Percentiles rank a stretch among this genome's conserved stretches.
phyloP scores from a whole-genome alignment of 2,888 invertebrate species.

The Lymantria dispar region DNA sequence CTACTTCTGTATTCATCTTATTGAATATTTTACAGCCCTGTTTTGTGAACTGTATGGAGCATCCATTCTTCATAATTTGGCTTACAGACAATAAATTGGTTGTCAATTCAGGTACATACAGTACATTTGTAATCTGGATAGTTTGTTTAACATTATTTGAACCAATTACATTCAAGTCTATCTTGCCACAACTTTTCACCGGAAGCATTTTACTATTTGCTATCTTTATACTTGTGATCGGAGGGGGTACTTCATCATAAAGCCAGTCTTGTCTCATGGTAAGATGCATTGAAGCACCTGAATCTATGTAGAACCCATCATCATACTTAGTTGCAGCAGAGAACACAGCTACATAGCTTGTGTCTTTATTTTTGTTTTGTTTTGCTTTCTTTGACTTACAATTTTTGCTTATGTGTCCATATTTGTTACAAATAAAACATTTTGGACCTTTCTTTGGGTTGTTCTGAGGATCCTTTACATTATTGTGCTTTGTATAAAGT shows the following conservation, averaged over 20 bases:
- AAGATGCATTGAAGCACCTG: slow-evolving; percentile 14
- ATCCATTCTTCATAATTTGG: slow-evolving; percentile 6
- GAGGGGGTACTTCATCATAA: slow-evolving; percentile 12
- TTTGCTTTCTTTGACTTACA: not conserved
- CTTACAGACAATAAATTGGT: slow-evolving; percentile 7
- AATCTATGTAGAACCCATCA: slow-evolving; percentile 2
- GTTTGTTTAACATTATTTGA: not conserved
- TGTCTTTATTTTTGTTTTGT: slow-evolving; percentile 1
- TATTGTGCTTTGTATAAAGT: slow-evolving; percentile 9
- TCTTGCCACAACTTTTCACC: slow-evolving; percentile 4
- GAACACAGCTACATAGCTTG: not conserved
- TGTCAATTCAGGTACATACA: slow-evolving; percentile 7
- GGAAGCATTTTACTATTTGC: slow-evolving; percentile 11
- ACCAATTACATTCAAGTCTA: not conserved
- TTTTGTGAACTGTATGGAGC: slow-evolving; percentile 3
- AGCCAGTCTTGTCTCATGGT: slow-evolving; percentile 11
- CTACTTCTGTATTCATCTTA: slow-evolving; percentile 2
- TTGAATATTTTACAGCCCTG: slow-evolving; percentile 7
- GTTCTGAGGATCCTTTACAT: slow-evolving; percentile 1
- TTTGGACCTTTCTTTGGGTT: slow-evolving; percentile 15
- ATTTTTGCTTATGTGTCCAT: slow-evolving; percentile 3
- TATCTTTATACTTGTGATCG: slow-evolving; percentile 10
- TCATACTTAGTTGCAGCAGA: not conserved
- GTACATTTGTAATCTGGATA: not conserved
- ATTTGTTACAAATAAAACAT: slow-evolving; percentile 25